Evolutionary conservation across 2,113 vertebrate genomes (phyloP).

Genomic region (Bubo scandiacus): DNA sequence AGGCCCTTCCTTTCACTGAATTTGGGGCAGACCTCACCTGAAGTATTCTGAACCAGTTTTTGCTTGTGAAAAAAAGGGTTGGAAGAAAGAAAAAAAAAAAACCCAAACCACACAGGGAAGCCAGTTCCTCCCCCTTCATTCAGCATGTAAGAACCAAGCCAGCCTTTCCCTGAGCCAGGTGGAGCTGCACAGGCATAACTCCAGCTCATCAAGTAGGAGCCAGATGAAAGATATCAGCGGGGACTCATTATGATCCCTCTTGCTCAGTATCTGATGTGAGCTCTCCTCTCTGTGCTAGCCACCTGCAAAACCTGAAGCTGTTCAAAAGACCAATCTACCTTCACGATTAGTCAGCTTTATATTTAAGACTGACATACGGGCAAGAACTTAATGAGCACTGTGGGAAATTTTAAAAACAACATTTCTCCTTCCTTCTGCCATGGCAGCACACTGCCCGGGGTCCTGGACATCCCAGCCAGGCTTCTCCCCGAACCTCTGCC

Average conservation of each 20-base stretch:
- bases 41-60: background rate
- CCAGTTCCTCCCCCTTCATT: background rate
- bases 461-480: background rate
- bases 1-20: background rate
- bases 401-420: background rate
- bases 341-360: background rate
- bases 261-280: background rate
- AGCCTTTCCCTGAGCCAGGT: background rate
- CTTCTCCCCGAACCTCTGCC: background rate
- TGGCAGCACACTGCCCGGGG: fast-evolving
- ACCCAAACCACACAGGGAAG: background rate
- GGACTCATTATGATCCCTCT: background rate
- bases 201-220: background rate
- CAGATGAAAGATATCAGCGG: background rate
- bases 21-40: background rate
- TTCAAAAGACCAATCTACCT: background rate
- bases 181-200: background rate
- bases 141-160: background rate
- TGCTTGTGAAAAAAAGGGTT: background rate
- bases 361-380: fast-evolving
- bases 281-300: background rate
- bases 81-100: background rate
- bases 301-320: background rate
- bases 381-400: background rate
- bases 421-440: background rate